Percentiles rank a stretch among this genome's conserved stretches.
Conservation (phyloP, 2,888 invertebrate genomes). For the Caenorhabditis imperialis region DNA sequence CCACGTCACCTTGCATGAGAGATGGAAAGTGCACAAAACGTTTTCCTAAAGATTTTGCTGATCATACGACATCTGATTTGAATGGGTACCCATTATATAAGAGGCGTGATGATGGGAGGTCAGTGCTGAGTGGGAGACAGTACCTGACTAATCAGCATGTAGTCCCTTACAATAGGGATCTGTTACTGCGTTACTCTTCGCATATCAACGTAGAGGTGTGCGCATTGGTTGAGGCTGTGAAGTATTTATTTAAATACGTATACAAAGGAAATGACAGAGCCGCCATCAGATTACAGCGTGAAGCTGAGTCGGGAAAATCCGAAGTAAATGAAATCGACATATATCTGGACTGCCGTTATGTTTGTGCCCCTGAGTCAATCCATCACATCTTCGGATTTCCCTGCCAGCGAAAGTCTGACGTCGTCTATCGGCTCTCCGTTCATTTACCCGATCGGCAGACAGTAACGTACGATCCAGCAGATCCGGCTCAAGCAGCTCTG, state of each 20-base stretch:
- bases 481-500: not conserved
- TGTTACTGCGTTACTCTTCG: conserved; percentile 54
- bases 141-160: conserved; percentile 68
- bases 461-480: not conserved
- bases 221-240: conserved; percentile 67
- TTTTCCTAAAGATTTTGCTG: conserved; percentile 76
- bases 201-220: conserved; percentile 74
- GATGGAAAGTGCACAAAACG: conserved; percentile 78
- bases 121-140: conserved; percentile 34
- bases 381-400: conserved; percentile 19
- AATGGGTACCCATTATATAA: conserved; percentile 78
- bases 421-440: conserved; percentile 2
- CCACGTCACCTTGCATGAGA: conserved; percentile 78
- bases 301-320: not conserved
- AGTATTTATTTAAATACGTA: conserved; percentile 41
- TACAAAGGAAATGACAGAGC: conserved; percentile 67
- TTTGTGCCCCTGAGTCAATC: conserved; percentile 47
- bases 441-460: conserved; percentile 11
- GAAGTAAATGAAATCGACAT: conserved; percentile 19
- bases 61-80: conserved; percentile 70
- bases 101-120: conserved; percentile 65
- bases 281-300: not conserved
- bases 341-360: conserved; percentile 41
- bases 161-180: conserved; percentile 77
- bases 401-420: not conserved